A percentile compares a stretch with the other conserved stretches of the same genome.
Conservation (phyloP, 1,140 invertebrate species). For the Papilio glaucus region DNA sequence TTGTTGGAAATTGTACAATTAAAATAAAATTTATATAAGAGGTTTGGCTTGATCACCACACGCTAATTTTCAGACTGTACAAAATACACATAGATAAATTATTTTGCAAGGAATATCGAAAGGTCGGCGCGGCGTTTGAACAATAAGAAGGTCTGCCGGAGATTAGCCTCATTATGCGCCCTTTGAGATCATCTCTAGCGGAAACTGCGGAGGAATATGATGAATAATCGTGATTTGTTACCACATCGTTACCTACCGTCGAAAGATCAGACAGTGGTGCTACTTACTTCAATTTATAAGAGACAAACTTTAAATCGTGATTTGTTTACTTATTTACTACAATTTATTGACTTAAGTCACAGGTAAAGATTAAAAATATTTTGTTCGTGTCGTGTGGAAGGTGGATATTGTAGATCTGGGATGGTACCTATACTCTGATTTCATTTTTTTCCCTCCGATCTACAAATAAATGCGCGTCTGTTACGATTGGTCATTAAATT, state of each 20-base stretch:
- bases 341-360: too few relatives aligned
- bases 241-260: conserved; percentile 15
- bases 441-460: too few relatives aligned
- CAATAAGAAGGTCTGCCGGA: conserved; percentile 29
- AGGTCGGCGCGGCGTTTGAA: background rate
- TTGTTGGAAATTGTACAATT: too few relatives aligned
- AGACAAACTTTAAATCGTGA: too few relatives aligned
- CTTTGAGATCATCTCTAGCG: conserved; percentile 45
- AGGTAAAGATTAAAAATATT: too few relatives aligned
- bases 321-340: too few relatives aligned
- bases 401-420: too few relatives aligned
- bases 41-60: background rate
- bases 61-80: background rate
- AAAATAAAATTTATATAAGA: too few relatives aligned
- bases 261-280: background rate
- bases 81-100: background rate
- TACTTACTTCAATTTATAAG: background rate
- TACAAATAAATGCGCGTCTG: too few relatives aligned
- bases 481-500: too few relatives aligned
- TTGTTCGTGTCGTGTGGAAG: too few relatives aligned
- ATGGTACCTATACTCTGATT: too few relatives aligned
- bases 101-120: background rate
- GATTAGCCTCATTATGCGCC: conserved; percentile 45
- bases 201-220: conserved; percentile 42
- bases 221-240: conserved; percentile 44